Evolutionary conservation across 2,888 invertebrate genomes (phyloP), one percentile per base, ranked within the genome.

Genomic region (Brenthis daphne): DNA sequence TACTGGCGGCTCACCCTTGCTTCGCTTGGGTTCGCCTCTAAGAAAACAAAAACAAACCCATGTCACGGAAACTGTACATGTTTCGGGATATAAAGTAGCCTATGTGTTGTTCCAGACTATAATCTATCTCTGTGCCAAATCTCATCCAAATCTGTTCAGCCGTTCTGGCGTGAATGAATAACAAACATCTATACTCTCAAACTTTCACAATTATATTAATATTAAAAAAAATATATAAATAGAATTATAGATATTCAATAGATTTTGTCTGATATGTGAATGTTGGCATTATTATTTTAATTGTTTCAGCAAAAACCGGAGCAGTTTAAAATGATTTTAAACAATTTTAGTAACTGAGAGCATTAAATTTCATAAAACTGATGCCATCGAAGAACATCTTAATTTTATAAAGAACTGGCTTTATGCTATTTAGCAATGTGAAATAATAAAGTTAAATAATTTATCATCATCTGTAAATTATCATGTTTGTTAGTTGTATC

Each of bases 221-320:
- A 20, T 20, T 20, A 20, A 16, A 16, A 16, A 16, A 0, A 16
- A 33, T n/a, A 57, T 24, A 55, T 11, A 12, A 60, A 48, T 20
- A 56, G 29, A 50, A n/a, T 20, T 16, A 65, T 53, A 65, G 11
- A 20, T 54, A 63, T 12, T 43, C 12, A 50, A 55, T 47, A 48
- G 48, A 61, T 67, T 29, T 43, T 24, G 50, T 57, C 51, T 47
- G 50, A 29, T 33, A 69, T 73, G 73, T 77, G 75, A 80, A 82
- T 77, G 82, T 81, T 84, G 80, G 84, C 81, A 82, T 79, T 82
- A 77, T 73, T 81, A 80, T 85, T 85, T 87, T 82, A 80, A 85
- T 91, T 92, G 90, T 92, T 92, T 92, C 92, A 92, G 92, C 90
- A 86, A 89, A 87, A 80, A 76, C 77, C 82, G 82, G 85, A 74